These are phyloP conservation scores for Apostichopus parvimensis DNA, from an alignment of 35 echinoderm and acorn worm species.

Conservation along the genomic window DNA sequence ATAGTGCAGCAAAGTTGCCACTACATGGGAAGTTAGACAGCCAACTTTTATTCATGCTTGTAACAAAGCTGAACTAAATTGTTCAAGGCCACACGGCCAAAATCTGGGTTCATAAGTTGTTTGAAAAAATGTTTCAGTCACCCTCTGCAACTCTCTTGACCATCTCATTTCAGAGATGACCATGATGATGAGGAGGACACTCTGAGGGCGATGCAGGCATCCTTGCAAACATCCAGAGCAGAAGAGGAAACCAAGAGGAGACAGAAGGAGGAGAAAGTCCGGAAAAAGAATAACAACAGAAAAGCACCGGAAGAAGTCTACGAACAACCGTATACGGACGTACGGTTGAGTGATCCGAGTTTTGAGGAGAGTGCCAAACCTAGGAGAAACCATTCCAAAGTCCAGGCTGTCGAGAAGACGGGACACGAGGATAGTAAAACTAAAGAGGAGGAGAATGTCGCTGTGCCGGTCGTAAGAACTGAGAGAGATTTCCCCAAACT, in stretches of 20 bases:
- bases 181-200: constrained; percentile 54
- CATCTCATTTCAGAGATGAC: background rate
- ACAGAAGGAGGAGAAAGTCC: background rate
- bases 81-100: no score
- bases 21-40: no score
- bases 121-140: background rate
- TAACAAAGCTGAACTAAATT: no score
- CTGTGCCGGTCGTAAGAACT: background rate
- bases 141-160: background rate
- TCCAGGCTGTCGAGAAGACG: background rate
- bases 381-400: background rate
- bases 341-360: background rate
- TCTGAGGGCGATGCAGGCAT: constrained; percentile 69
- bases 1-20: no score
- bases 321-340: background rate
- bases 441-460: background rate
- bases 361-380: background rate
- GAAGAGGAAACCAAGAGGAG: constrained; percentile 30
- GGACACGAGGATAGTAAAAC: background rate
- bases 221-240: constrained; percentile 37
- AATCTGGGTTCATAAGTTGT: no score
- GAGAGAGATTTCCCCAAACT: constrained; percentile 32
- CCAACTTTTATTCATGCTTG: no score
- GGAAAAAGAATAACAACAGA: constrained; percentile 33
- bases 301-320: constrained; percentile 3